Evolutionary conservation across 2,113 vertebrate species (phyloP).

Genomic region (Myotis brandtii): DNA sequence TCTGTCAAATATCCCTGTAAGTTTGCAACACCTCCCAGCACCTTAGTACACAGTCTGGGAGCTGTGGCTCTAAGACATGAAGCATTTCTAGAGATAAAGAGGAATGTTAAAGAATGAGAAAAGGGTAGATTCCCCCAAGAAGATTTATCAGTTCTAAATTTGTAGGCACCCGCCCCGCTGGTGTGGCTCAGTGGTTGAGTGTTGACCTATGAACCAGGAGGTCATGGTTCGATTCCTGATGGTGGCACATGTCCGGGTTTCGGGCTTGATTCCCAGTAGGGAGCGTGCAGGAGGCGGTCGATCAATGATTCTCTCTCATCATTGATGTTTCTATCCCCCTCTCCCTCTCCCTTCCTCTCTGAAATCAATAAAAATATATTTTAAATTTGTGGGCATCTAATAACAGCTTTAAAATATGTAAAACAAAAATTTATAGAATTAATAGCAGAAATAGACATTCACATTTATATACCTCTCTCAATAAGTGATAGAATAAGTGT

Average conservation of each 20-base stretch:
- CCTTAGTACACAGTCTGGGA: background rate
- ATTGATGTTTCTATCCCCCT: no score
- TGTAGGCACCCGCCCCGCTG: background rate
- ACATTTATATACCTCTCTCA: background rate
- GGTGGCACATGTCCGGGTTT: no score
- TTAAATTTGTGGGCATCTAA: background rate
- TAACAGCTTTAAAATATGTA: background rate
- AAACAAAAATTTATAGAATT: background rate
- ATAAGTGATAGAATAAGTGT: background rate
- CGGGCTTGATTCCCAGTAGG: no score
- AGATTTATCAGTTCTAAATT: background rate
- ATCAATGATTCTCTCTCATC: no score
- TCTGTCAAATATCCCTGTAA: background rate
- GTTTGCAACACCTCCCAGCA: no score
- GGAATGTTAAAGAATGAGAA: background rate
- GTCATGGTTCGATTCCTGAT: no score
- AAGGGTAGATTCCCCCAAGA: background rate
- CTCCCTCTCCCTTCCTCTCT: no score
- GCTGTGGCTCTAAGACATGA: background rate
- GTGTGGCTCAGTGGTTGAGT: no score
- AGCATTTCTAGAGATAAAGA: background rate
- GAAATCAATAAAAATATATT: no score
- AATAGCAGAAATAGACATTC: background rate
- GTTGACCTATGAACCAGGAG: no score
- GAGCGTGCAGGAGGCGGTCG: no score